phyloP scores from a whole-genome alignment of 2,113 vertebrate genomes.

The Bungarus multicinctus region DNA sequence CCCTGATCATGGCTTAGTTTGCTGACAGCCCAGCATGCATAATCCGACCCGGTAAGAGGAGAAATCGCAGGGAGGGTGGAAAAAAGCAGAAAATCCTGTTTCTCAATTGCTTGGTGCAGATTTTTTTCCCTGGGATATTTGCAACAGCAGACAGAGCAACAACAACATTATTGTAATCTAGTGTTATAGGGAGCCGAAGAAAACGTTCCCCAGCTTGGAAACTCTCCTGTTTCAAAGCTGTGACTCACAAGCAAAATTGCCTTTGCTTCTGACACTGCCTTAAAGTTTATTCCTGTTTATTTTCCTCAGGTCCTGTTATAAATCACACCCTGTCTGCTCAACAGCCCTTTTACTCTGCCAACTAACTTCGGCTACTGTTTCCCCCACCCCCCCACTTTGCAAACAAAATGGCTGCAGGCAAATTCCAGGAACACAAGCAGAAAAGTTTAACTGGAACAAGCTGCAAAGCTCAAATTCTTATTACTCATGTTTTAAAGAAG shows the following conservation, averaged over 20 bases:
- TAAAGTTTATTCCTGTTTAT: constrained; percentile 40
- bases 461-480: too few species aligned
- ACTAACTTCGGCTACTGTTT: not conserved
- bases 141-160: not conserved
- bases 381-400: too few species aligned
- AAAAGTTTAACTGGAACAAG: not conserved
- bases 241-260: constrained; percentile 31
- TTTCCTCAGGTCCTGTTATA: not conserved
- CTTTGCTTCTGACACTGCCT: constrained; percentile 34
- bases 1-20: not conserved
- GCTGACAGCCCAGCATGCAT: not conserved
- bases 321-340: constrained; percentile 17
- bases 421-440: not conserved
- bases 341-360: not conserved
- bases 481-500: not conserved
- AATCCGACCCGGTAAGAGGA: not conserved
- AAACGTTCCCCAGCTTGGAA: constrained; percentile 1
- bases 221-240: constrained; percentile 19
- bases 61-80: not conserved
- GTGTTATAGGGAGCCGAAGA: not conserved
- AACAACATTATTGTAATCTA: not conserved
- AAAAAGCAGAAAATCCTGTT: not conserved
- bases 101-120: not conserved
- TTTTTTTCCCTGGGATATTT: not conserved
- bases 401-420: not conserved